Conservation (phyloP, 2,113 vertebrate species). For the Otus sunia region DNA sequence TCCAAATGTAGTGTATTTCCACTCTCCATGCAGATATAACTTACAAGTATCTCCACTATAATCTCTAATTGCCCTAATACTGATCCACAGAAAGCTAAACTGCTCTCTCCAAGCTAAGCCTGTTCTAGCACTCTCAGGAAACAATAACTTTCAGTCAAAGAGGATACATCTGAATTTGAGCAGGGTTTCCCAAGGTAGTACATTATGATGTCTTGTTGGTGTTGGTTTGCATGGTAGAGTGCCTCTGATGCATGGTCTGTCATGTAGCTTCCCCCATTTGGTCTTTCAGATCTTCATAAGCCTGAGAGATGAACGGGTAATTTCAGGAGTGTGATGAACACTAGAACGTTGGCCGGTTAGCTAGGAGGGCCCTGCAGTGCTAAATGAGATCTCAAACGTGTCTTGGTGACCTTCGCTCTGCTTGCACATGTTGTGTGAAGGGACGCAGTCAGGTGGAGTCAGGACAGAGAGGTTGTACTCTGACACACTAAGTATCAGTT, state of each 20-base stretch:
- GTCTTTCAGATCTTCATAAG: background rate
- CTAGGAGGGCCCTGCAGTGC: background rate
- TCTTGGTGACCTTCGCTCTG: background rate
- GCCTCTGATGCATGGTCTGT: background rate
- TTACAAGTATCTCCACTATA: background rate
- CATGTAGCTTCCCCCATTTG: background rate
- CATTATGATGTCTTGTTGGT: background rate
- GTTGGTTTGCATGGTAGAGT: background rate
- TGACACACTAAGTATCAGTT: background rate
- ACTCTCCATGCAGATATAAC: background rate
- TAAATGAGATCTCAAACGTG: background rate
- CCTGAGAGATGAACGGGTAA: background rate
- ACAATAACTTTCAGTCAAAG: accelerated
- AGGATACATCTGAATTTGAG: background rate
- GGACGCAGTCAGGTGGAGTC: background rate
- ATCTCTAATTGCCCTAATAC: background rate
- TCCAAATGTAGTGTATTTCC: background rate
- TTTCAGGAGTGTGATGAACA: background rate
- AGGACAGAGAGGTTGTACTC: background rate
- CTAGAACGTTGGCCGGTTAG: background rate
- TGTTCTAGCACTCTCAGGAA: background rate
- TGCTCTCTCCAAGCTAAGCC: background rate
- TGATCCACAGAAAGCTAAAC: background rate
- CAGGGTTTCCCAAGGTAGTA: background rate
- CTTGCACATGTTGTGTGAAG: background rate